phyloP scores from a whole-genome alignment of 2,888 invertebrate genomes.

The Bombylius discolor region DNA sequence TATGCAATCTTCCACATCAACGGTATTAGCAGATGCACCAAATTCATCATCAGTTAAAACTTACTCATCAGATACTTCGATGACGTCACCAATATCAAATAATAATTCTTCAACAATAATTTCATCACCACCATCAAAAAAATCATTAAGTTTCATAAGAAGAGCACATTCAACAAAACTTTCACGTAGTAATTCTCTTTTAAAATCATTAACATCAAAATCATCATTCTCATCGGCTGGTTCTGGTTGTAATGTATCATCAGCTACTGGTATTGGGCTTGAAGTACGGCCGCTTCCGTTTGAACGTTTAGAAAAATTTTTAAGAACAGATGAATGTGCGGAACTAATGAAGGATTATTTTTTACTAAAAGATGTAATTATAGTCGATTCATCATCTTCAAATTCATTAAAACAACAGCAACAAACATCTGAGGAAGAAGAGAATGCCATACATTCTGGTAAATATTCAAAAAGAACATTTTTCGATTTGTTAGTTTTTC shows the following conservation, averaged over 20 bases:
- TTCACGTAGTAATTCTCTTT: slow-evolving; percentile 50
- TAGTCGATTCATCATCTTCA: not conserved
- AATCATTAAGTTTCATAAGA: slow-evolving; percentile 51
- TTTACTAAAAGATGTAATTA: slow-evolving; percentile 26
- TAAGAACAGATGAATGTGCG: slow-evolving; percentile 31
- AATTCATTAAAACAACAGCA: slow-evolving; percentile 24
- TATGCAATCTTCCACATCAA: slow-evolving; percentile 15
- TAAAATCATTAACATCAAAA: slow-evolving; percentile 43
- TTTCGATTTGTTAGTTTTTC: too few relatives aligned
- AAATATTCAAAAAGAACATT: slow-evolving; percentile 22
- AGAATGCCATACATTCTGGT: slow-evolving; percentile 63
- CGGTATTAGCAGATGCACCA: slow-evolving; percentile 3
- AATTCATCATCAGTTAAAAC: slow-evolving; percentile 4
- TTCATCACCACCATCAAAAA: slow-evolving; percentile 38
- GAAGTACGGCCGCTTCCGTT: slow-evolving; percentile 31
- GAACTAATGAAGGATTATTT: slow-evolving; percentile 33
- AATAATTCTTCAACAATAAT: slow-evolving; percentile 31
- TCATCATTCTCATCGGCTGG: slow-evolving; percentile 12
- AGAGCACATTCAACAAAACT: slow-evolving; percentile 61
- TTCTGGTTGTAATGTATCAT: not conserved
- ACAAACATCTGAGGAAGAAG: slow-evolving; percentile 40
- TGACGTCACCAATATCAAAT: slow-evolving; percentile 15
- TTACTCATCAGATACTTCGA: slow-evolving; percentile 17
- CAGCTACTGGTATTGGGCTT: slow-evolving; percentile 16
- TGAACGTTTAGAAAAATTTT: slow-evolving; percentile 31